These are phyloP conservation scores for Anas capensis DNA, from an alignment of 2,797 vertebrate genomes.

Conservation along the genomic window DNA sequence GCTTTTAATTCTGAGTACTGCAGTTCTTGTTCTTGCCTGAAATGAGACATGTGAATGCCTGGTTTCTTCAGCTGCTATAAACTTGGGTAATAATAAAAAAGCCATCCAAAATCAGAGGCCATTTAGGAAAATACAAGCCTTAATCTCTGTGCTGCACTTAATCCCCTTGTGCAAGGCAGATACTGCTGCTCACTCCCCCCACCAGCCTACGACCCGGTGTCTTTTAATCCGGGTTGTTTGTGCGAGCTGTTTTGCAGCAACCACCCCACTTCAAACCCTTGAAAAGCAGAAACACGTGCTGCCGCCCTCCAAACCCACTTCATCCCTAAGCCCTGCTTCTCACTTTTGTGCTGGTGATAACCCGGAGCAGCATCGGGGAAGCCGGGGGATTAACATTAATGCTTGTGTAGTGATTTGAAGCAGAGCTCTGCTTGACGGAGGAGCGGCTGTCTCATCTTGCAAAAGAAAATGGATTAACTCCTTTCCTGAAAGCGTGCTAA, in stretches of 20 bases:
- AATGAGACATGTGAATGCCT: neutral
- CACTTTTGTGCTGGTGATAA: neutral
- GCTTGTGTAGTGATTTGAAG: neutral
- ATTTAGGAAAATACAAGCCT: neutral
- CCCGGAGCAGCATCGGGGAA: neutral
- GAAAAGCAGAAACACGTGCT: neutral
- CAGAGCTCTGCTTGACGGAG: neutral
- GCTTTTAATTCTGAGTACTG: neutral
- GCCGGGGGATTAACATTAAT: slow-evolving; percentile 31
- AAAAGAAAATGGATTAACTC: slow-evolving; percentile 16
- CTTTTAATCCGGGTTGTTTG: neutral
- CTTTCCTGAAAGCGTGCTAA: neutral
- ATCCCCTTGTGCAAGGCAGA: neutral
- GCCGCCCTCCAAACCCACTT: neutral
- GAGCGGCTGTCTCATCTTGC: neutral
- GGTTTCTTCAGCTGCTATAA: neutral
- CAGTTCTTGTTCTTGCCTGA: neutral
- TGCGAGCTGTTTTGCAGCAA: neutral
- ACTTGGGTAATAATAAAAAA: neutral
- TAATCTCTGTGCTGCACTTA: neutral
- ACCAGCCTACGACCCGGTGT: fast-evolving
- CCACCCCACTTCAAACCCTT: neutral
- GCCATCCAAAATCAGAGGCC: neutral
- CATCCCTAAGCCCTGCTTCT: neutral
- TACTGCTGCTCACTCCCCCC: neutral